Base-by-base conservation (phyloP, 2,888 invertebrate genomes). In the Dicycla oo region DNA sequence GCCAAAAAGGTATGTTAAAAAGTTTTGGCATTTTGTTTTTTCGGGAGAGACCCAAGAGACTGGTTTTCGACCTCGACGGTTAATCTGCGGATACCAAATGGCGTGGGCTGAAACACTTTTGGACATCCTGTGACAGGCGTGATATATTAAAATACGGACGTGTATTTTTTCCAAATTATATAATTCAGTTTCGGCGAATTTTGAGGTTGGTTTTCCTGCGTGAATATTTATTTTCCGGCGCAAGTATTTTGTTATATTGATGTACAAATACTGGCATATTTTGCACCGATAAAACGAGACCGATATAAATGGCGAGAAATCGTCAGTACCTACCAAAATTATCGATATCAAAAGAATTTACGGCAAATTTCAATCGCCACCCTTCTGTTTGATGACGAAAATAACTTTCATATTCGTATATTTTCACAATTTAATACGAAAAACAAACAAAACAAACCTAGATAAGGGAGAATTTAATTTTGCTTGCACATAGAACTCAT, bases 81-180 rank as follows among this genome's bases (percentile, higher is more conserved):
- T 89, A 86, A 88, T 89, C 88, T 83, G 85, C 66, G 73, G 78
- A 78, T 84, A 85, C 83, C 62, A 76, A 86, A 72, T 81, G 80
- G 85, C 80, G 71, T 72, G 56, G 69, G 69, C 69, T 71, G 61
- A 73, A 82, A 85, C 67, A 81, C 67, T 79, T 79, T 83, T 61
- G 75, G 85, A 86, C 86, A 75, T 51, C 43, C 53, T 47, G 70
- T 81, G 86, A 85, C 85, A 86, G 75, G 67, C 77, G 77, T 86
- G 81, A 85, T 83, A 86, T 85, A 85, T 85, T 86, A 85, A 86
- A 85, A 86, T 67, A 49, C 34, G 69, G 40, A 80, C 80, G 70
- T 84, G 69, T 69, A 58, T 80, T 80, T 82, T 70, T 64, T 60
- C 20, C 34, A 64, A 81, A 77, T 74, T 56, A 58, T 58, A 49